Percentiles rank a stretch among this genome's conserved stretches.
Conservation (phyloP, 1,140 invertebrate genomes). For the Protaetia brevitarsis region DNA sequence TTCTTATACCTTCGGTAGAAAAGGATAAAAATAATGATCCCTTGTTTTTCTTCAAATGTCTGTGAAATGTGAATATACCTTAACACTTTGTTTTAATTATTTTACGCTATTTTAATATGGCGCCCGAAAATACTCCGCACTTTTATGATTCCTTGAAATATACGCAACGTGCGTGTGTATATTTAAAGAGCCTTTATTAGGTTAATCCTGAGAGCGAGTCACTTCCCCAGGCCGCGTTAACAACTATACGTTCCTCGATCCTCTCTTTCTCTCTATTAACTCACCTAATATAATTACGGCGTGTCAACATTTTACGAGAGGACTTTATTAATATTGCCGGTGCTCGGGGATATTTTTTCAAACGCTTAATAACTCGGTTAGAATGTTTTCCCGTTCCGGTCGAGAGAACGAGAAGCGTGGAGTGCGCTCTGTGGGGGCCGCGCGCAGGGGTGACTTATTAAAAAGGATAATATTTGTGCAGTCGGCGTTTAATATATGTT, state of each 20-base stretch:
- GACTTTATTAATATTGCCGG: neutral
- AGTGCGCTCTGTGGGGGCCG: neutral
- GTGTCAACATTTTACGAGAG: neutral
- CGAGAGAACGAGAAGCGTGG: no score
- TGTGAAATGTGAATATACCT: no score
- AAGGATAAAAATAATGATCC: no score
- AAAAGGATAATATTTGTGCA: constrained; percentile 11
- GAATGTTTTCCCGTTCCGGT: neutral
- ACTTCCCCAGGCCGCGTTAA: no score
- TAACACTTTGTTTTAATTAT: no score
- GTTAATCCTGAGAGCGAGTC: neutral
- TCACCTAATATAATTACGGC: neutral
- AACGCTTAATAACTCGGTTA: constrained; percentile 6
- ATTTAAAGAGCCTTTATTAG: neutral
- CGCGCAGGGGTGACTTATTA: neutral
- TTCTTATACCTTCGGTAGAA: no score
- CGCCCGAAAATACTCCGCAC: no score
- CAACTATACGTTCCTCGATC: neutral
- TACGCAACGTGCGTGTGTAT: no score
- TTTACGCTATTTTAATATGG: no score
- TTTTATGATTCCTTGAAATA: no score
- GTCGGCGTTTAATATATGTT: constrained; percentile 16
- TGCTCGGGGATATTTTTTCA: neutral
- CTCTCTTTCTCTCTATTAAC: neutral
- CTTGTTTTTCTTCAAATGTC: no score